A percentile compares a stretch with the other conserved stretches of the same genome.
phyloP scores from a whole-genome alignment of 1,140 invertebrate genomes.

The Dryas iulia region DNA sequence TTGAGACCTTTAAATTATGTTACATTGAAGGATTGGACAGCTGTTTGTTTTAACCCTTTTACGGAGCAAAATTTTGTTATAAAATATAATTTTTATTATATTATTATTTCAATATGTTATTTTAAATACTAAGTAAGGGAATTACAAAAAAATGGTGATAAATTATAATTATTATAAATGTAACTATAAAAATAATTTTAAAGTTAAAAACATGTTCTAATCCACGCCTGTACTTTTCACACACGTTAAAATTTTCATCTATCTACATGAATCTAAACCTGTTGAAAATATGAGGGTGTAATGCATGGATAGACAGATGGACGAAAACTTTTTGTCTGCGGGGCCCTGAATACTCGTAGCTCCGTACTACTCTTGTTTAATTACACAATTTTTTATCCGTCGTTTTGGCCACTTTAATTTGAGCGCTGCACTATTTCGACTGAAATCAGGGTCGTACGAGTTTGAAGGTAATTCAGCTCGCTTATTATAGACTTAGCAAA shows the following conservation, averaged over 20 bases:
- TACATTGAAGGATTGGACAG: not conserved
- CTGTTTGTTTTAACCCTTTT: not conserved
- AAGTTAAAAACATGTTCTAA: too few relatives aligned
- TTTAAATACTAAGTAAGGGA: too few relatives aligned
- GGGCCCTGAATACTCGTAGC: not conserved
- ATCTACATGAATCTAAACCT: not conserved
- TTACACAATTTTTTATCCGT: constrained; percentile 29
- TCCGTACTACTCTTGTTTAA: constrained; percentile 8
- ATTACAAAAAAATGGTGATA: too few relatives aligned
- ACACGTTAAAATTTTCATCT: not conserved
- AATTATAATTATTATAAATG: too few relatives aligned
- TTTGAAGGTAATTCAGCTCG: constrained; percentile 23
- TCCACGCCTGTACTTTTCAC: not conserved
- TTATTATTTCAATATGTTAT: not conserved
- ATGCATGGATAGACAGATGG: not conserved
- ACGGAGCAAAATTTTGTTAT: not conserved
- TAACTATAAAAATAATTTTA: too few relatives aligned
- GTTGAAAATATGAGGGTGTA: constrained; percentile 2
- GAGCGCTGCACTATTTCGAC: constrained; percentile 32
- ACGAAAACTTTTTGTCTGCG: not conserved
- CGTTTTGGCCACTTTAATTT: constrained; percentile 32
- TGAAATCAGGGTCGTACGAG: constrained; percentile 29
- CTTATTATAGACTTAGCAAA: constrained; percentile 33
- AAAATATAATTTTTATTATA: too few relatives aligned
- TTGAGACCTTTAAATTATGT: constrained; percentile 6